These are phyloP conservation scores for Toxotes jaculatrix DNA, from an alignment of 2,113 vertebrate genomes.

Conservation along the genomic window DNA sequence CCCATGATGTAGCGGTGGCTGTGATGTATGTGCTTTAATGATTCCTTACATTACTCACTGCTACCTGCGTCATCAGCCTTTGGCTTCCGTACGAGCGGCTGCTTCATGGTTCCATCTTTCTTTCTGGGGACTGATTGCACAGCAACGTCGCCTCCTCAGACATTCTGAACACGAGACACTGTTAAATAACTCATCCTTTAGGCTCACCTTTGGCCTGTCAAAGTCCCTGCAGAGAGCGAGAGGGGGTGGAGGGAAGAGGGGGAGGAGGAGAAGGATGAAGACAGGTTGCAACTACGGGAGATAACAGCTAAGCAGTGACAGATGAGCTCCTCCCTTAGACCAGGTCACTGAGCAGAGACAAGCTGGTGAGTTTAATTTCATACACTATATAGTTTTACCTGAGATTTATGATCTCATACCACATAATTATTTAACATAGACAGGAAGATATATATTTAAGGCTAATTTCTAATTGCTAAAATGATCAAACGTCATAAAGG, in stretches of 20 bases:
- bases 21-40: background rate
- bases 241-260: background rate
- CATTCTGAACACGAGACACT: constrained; percentile 63
- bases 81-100: constrained; percentile 21
- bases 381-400: background rate
- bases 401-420: background rate
- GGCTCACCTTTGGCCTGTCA: constrained; percentile 91
- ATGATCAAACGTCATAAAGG: background rate
- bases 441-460: background rate
- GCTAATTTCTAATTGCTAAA: background rate
- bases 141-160: background rate
- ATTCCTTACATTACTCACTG: background rate
- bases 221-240: constrained; percentile 82
- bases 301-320: constrained; percentile 71
- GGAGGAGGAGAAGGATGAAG: constrained; percentile 27
- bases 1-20: background rate
- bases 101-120: background rate
- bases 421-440: background rate
- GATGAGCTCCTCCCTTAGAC: constrained; percentile 64
- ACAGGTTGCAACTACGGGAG: constrained; percentile 52
- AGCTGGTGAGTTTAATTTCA: constrained; percentile 71
- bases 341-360: constrained; percentile 49
- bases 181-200: constrained; percentile 98
- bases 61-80: constrained; percentile 26
- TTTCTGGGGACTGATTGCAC: background rate